Evolutionary conservation across 2,797 vertebrate species (phyloP).

Genomic region (Stomatorhinus walkeri): DNA sequence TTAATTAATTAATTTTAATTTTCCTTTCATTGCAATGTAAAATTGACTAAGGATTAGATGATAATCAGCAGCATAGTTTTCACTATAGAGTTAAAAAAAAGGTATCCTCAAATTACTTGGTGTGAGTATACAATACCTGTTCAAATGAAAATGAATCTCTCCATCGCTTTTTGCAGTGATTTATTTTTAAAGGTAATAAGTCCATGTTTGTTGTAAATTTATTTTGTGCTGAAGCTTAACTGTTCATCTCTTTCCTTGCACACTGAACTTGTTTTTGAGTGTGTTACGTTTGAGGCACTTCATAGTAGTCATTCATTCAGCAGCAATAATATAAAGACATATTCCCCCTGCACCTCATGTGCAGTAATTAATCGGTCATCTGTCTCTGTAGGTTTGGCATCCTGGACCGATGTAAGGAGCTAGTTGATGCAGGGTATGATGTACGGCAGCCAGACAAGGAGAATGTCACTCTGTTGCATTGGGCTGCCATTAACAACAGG

Average conservation of each 20-base stretch:
- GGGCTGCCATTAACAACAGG: conserved; percentile 96
- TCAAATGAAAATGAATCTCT: not conserved
- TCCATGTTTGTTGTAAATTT: not conserved
- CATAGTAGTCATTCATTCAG: not conserved
- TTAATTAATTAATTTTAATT: not conserved
- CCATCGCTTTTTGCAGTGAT: not conserved
- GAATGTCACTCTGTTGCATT: conserved; percentile 90
- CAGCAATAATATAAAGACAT: not conserved
- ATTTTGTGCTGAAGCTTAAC: not conserved
- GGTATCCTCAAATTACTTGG: not conserved
- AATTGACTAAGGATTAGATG: not conserved
- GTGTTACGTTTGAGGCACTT: not conserved
- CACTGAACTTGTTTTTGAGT: not conserved
- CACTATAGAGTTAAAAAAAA: not conserved
- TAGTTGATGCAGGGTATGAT: conserved; percentile 89
- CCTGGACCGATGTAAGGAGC: conserved; percentile 83
- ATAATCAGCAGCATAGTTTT: not conserved
- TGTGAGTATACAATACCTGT: not conserved
- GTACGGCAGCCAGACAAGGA: conserved; percentile 87
- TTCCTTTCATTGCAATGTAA: not conserved
- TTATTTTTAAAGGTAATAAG: not conserved
- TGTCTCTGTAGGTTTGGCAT: conserved; percentile 75
- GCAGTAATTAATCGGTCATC: not conserved
- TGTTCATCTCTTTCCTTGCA: not conserved
- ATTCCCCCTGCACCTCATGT: not conserved